Percentiles rank a stretch among this genome's conserved stretches.
These are phyloP conservation scores for Danio rerio DNA, from an alignment of 2,113 vertebrate genomes.

Conservation along the genomic window GRCz12tu NC_133198.1:25738001-25738500, in stretches of 20 bases:
- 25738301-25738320: conserved; percentile 23
- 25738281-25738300: conserved; percentile 43
- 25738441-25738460: conserved; percentile 63
- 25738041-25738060: conserved; percentile 59
- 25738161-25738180: conserved; percentile 51
- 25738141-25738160: conserved; percentile 54
- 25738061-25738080: conserved; percentile 50
- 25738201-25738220: conserved; percentile 20
- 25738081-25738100: conserved; percentile 55
- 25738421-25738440: conserved; percentile 37
- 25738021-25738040: conserved; percentile 51
- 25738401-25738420: conserved; percentile 18
- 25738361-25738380: neutral
- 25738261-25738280: conserved; percentile 36
- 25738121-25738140: conserved; percentile 55
- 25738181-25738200: conserved; percentile 46
- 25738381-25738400: neutral
- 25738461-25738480: conserved; percentile 75
- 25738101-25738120: conserved; percentile 47
- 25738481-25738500: conserved; percentile 75
- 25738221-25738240: conserved; percentile 24
- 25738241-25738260: conserved; percentile 25
- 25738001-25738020: conserved; percentile 47
- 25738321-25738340: neutral
- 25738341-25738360: conserved; percentile 3